Evolutionary conservation across 2,797 vertebrate species (phyloP).

Genomic region (Paguma larvata): DNA sequence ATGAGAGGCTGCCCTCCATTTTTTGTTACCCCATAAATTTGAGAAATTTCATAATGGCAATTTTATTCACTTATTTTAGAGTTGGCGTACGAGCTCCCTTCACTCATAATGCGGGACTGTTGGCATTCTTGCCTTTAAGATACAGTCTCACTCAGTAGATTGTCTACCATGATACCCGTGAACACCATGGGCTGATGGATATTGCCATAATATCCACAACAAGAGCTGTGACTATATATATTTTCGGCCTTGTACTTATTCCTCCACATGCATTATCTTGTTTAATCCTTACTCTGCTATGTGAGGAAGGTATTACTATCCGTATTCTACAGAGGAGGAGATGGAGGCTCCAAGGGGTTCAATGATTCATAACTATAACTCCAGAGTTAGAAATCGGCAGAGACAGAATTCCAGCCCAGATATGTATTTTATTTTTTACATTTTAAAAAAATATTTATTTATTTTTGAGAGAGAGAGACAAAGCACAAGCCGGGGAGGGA

Average conservation of each 20-base stretch:
- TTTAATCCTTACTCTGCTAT: background rate
- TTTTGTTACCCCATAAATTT: background rate
- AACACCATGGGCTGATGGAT: background rate
- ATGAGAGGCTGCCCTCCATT: background rate
- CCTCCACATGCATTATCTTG: background rate
- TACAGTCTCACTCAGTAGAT: background rate
- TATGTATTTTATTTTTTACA: background rate
- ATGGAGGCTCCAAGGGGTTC: background rate
- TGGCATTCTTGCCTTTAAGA: background rate
- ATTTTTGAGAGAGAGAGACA: too few species aligned
- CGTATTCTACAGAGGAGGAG: background rate
- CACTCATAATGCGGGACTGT: background rate
- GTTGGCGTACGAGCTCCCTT: background rate
- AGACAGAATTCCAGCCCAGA: background rate
- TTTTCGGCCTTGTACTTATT: background rate
- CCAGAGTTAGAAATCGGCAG: background rate
- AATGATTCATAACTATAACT: background rate
- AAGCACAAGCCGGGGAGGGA: too few species aligned
- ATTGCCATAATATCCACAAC: background rate
- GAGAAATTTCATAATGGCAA: background rate
- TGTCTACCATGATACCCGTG: background rate
- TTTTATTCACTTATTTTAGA: conserved; percentile 1
- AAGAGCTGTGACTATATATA: fast-evolving
- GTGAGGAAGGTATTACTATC: background rate
- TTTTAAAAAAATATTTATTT: too few species aligned